Conservation (phyloP, 1,140 invertebrate genomes). For the Pogonus chalceus region DNA sequence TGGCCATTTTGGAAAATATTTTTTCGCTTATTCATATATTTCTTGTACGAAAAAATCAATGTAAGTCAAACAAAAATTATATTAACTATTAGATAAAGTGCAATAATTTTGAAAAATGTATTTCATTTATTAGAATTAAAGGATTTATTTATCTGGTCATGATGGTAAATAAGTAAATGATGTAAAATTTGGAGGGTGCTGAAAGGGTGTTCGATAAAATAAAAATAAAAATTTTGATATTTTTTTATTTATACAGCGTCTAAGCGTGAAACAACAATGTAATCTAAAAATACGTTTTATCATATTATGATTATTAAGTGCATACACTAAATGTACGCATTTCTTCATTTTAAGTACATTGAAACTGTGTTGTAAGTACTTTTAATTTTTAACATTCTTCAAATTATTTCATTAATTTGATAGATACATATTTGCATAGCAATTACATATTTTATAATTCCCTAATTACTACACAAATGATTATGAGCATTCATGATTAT, state of each 20-base stretch:
- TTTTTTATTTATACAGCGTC: neutral
- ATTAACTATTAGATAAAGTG: neutral
- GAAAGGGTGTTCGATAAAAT: neutral
- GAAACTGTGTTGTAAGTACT: conserved; percentile 3
- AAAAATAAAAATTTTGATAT: neutral
- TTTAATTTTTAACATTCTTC: neutral
- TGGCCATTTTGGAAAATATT: too few species aligned
- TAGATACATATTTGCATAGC: conserved; percentile 20
- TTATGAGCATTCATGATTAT: neutral
- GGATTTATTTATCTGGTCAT: too few species aligned
- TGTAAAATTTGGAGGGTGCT: neutral
- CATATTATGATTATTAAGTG: neutral
- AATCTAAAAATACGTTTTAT: conserved; percentile 3
- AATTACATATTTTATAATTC: conserved; percentile 23
- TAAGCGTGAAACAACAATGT: conserved; percentile 6
- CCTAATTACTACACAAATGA: neutral
- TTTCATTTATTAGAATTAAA: too few species aligned
- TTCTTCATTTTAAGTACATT: conserved; percentile 2
- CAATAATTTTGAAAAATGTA: too few species aligned
- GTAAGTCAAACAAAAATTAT: neutral
- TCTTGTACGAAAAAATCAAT: too few species aligned
- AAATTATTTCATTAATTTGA: neutral
- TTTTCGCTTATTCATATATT: too few species aligned
- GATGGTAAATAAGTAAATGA: too few species aligned
- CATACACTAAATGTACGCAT: neutral